Evolutionary conservation across 2,113 vertebrate species (phyloP).

Genomic region (Cichladusa arquata): DNA sequence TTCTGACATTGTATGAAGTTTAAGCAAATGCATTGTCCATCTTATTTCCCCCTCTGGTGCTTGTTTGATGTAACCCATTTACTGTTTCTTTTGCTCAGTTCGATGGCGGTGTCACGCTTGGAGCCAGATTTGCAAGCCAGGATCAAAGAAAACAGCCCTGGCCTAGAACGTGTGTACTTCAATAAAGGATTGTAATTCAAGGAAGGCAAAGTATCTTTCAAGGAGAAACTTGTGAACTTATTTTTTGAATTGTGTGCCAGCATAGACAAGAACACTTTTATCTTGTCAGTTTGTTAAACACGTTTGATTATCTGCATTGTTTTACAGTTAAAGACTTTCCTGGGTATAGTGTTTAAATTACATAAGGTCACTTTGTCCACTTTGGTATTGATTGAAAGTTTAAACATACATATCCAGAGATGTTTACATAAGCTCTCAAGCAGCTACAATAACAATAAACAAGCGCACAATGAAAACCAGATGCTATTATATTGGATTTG

Average conservation of each 20-base stretch:
- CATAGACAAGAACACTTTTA: not conserved
- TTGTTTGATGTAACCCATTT: not conserved
- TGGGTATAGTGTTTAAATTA: not conserved
- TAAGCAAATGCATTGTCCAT: not conserved
- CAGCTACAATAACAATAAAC: constrained; percentile 22
- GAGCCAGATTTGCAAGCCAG: constrained; percentile 90
- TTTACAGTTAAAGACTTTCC: constrained; percentile 14
- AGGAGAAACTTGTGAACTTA: not conserved
- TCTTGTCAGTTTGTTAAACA: constrained; percentile 1
- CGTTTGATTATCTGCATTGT: not conserved
- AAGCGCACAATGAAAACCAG: constrained; percentile 19
- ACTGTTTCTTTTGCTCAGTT: constrained; percentile 73
- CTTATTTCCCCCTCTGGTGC: not conserved
- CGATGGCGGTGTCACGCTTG: constrained; percentile 87
- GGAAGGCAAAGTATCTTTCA: not conserved
- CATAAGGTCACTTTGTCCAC: constrained; percentile 22
- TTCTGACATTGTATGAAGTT: not conserved
- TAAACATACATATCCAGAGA: constrained; percentile 23
- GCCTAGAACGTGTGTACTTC: constrained; percentile 87
- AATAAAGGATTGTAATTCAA: constrained; percentile 91
- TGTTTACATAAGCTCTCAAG: constrained; percentile 40
- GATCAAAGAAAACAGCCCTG: constrained; percentile 82
- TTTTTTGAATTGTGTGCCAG: constrained; percentile 13
- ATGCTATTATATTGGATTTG: not conserved
- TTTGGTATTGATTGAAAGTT: constrained; percentile 36